Evolutionary conservation across 2,113 vertebrate genomes (phyloP), one percentile per base, ranked within the genome.

Genomic region (Stigmatopora argus): DNA sequence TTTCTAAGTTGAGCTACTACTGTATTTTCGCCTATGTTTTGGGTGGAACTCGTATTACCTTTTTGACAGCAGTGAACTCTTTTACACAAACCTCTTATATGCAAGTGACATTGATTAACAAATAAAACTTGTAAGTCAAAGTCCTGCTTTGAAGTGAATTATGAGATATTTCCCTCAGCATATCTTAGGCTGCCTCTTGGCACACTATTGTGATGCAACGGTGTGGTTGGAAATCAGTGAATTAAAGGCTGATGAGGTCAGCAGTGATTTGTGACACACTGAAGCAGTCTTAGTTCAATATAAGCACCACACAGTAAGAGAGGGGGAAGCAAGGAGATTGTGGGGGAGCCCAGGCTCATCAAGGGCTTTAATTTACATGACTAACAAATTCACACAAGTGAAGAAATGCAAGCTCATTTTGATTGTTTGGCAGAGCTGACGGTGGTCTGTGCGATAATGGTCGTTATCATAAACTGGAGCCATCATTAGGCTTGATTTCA

Each of bases 401-500:
- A 87, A 84, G 76, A 80, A 89, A 86, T 77, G 77, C 77, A 76
- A 77, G 78, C 88, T 84, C 82, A 85, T 86, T 56, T 88, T 83
- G 88, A 87, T 88, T 78, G 85, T 88, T 89, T 86, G 86, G 86
- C 85, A 82, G 80, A 79, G 81, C 63, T 83, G 85, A 87, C 82
- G 85, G 86, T 83, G 86, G 84, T 77, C 76, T 73, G 75, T 77
- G 78, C 80, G 83, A 85, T 89, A 84, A 88, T 86, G 86, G 85
- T 85, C 86, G 86, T 89, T 88, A 88, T 84, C 86, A 86, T 86
- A 86, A 86, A 84, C 79, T 68, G 62, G 71, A 82, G 85, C 83
- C 79, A 81, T 88, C 88, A 88, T 89, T 88, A 89, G 83, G 85
- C 85, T 79, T 89, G 88, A 87, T 87, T 87, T 89, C 85, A 86